Evolutionary conservation across 2,888 invertebrate species (phyloP), one percentile per base, ranked within the genome.

Genomic region (Athalia cordata): DNA sequence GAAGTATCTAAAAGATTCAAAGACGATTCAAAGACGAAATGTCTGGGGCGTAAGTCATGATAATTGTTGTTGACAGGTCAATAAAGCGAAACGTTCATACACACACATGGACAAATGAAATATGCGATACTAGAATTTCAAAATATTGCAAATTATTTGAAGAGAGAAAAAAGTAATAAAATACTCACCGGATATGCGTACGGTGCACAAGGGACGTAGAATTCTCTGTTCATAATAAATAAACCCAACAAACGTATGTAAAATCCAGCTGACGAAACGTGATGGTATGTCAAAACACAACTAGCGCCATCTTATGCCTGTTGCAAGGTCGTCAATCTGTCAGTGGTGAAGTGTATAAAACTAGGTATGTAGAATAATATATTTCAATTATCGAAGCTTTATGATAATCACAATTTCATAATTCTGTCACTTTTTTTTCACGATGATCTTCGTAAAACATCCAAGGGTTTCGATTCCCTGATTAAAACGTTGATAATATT

Each of bases 191-290:
- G 88, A 87, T 89, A 89, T 84, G 87, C 87, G 87, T 89, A 89
- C 85, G 88, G 86, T 81, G 88, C 87, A 85, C 89, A 89, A 79
- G 89, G 88, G 78, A 89, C 89, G 87, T 87, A 89, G 83, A 90
- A 89, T 87, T 89, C 89, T 86, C 90, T 89, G 86, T 88, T 90
- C 90, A 89, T 90, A 88, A 88, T 89, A 86, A 74, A 66, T 64
- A 66, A 67, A 68, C 29, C 15, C 43, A 29, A 8, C 67, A 77
- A 70, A 79, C 80, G 82, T 77, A 82, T 81, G 81, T 84, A 83
- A 83, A 85, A 86, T 87, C 85, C 88, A 88, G 87, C 87, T 86
- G 88, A 87, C 83, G 80, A 83, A 29, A 81, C 81, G 81, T 72
- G 82, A 84, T 82, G 83, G 86, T 87, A 84, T 87, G 87, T 89